A percentile compares a stretch with the other conserved stretches of the same genome.
Conservation (phyloP, 1,140 invertebrate species). For the Maniola jurtina region DNA sequence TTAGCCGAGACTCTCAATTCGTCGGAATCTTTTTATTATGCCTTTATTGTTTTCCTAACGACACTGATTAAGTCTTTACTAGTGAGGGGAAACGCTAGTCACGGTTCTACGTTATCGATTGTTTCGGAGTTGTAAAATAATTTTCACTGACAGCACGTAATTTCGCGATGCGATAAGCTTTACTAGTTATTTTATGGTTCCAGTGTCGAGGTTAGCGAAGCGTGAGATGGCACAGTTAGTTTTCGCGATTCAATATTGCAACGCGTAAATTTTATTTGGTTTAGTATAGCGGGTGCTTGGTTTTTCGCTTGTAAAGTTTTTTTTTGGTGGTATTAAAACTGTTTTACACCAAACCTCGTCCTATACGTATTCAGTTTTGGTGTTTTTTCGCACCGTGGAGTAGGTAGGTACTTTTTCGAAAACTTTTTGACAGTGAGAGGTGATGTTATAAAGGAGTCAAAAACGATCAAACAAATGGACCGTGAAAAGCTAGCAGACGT, state of each 20-base stretch:
- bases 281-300: no score
- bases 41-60: slow-evolving; percentile 37
- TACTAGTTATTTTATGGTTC: slow-evolving; percentile 20
- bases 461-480: no score
- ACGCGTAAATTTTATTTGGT: background rate
- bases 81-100: slow-evolving; percentile 25
- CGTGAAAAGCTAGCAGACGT: no score
- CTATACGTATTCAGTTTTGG: no score
- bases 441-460: no score
- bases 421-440: no score
- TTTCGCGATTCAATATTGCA: background rate
- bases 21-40: slow-evolving; percentile 32
- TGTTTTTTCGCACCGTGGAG: no score
- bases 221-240: slow-evolving; percentile 9
- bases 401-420: no score
- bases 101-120: slow-evolving; percentile 21
- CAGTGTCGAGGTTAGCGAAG: slow-evolving; percentile 3
- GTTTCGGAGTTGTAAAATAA: slow-evolving; percentile 21
- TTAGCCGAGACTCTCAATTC: no score
- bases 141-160: slow-evolving; percentile 28
- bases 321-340: no score
- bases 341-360: no score
- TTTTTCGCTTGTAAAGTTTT: no score
- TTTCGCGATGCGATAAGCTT: slow-evolving; percentile 22
- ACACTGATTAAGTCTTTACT: slow-evolving; percentile 40